These are phyloP conservation scores for Rhopalosiphum padi DNA, from an alignment of 1,140 invertebrate species.

Conservation along the genomic window DNA sequence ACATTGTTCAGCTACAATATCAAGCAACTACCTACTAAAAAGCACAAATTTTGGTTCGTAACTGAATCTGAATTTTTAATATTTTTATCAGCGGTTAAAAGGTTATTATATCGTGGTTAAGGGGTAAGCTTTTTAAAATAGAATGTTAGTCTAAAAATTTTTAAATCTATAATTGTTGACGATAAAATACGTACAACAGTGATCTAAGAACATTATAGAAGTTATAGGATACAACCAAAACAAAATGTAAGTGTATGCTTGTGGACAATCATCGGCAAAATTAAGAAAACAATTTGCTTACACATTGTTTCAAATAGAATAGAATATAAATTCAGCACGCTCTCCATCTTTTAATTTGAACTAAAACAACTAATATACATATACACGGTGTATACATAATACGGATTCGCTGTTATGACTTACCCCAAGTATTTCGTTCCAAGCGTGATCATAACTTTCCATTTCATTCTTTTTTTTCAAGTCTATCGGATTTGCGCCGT, in stretches of 20 bases:
- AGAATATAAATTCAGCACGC: background rate
- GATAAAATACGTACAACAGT: background rate
- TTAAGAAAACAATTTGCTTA: background rate
- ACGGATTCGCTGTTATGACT: background rate
- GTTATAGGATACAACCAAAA: background rate
- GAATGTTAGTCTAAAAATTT: no score
- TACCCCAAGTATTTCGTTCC: constrained; percentile 27
- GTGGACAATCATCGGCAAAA: background rate
- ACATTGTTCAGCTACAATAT: background rate
- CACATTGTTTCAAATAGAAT: background rate
- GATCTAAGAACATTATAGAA: background rate
- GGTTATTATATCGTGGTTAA: background rate
- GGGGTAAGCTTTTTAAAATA: no score
- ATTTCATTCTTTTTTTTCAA: background rate
- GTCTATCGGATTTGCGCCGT: background rate
- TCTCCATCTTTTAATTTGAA: background rate
- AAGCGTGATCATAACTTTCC: background rate
- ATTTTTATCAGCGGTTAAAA: background rate
- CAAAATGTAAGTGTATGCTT: background rate
- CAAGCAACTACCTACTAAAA: background rate
- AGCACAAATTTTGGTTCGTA: no score
- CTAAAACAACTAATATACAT: background rate
- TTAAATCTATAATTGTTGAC: background rate
- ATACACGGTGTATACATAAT: background rate
- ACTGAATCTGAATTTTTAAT: no score